Evolutionary conservation across 1,140 invertebrate species (phyloP), one percentile per base, ranked within the genome.

Genomic region (Charaxes varanes): DNA sequence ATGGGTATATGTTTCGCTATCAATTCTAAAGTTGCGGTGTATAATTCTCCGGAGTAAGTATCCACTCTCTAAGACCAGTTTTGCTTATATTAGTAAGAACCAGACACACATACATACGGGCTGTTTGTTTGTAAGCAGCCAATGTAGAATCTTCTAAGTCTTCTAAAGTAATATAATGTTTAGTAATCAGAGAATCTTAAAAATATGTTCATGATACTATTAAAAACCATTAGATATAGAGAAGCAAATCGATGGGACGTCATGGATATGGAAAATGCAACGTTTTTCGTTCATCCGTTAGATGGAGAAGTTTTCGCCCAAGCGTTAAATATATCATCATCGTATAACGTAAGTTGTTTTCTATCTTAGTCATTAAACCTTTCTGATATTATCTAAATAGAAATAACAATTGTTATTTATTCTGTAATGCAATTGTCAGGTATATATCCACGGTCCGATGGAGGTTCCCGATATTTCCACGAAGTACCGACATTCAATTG

Each of bases 231-330:
- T 45, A 90, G 88, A 8, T 89, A 89, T 40, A 86, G 88, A 79
- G 66, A 73, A n/a, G 61, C 63, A 5, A 83, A 85, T 16, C 68
- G 79, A 43, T 88, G 87, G 88, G 83, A 85, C 43, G 27, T 85
- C 1, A 34, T 88, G 10, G 59, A 72, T 33, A 63, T 78, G 27
- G 53, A 64, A 21, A 86, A 85, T 8, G 66, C 84, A 14, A 86
- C 85, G 1, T 86, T 90, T n/a, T 87, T 81, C 6, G 87, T 90
- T 1, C 89, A 90, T 77, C 89, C 89, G 0, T 53, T 91, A 3
- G 89, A 91, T 58, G 90, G 90, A 1, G 90, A 91, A 68, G 87
- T 90, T 7, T 90, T 90, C 59, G 87, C 88, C 0, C 89, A 91
- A 62, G 83, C 90, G n/a, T 87, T 90, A n/a, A 90, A 90, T 38